phyloP scores from a whole-genome alignment of 2,113 vertebrate genomes.

The Grammomys dolichurus region DNA sequence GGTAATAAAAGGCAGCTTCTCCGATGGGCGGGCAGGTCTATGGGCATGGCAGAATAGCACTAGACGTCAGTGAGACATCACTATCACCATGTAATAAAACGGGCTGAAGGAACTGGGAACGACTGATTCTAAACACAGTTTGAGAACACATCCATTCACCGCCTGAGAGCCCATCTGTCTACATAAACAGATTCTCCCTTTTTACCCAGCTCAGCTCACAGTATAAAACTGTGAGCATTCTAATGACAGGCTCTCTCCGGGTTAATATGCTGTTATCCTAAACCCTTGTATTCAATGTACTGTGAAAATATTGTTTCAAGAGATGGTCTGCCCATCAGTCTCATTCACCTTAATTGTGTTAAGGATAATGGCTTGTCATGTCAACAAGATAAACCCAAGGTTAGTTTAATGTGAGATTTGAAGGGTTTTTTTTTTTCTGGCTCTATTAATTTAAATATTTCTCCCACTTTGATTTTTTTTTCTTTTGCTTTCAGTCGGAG shows the following conservation, averaged over 20 bases:
- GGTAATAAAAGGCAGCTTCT: not conserved
- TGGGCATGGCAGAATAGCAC: not conserved
- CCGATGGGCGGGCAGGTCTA: not conserved
- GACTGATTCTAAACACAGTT: constrained; percentile 28
- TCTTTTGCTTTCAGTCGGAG: constrained; percentile 42
- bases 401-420: constrained; percentile 75
- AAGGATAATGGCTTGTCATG: constrained; percentile 74
- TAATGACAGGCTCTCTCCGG: constrained; percentile 50
- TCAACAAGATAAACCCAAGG: constrained; percentile 74
- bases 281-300: constrained; percentile 66
- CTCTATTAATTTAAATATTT: constrained; percentile 62
- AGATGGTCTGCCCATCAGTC: constrained; percentile 65
- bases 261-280: constrained; percentile 75
- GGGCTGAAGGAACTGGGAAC: constrained; percentile 44
- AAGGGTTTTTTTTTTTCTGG: constrained; percentile 64
- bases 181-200: not conserved
- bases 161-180: constrained; percentile 34
- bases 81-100: constrained; percentile 26
- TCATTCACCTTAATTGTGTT: constrained; percentile 71
- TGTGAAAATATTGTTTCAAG: constrained; percentile 83
- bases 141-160: constrained; percentile 45
- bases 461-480: constrained; percentile 53
- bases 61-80: constrained; percentile 33
- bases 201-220: constrained; percentile 48
- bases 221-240: constrained; percentile 57